Conservation (phyloP, 2,113 vertebrate species). For the Tetrax tetrax region DNA sequence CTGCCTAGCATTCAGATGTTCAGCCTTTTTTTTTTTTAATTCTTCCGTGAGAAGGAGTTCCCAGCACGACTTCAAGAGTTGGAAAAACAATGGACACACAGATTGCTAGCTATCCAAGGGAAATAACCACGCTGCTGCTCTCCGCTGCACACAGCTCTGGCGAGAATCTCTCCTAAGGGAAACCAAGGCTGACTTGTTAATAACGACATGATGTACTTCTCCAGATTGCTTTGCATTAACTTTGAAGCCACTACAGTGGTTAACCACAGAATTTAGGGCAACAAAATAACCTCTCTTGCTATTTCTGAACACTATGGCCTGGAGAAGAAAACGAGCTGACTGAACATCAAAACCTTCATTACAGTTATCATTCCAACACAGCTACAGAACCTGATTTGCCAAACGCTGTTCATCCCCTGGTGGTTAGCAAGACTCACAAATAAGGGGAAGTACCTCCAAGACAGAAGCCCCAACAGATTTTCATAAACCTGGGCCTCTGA, state of each 20-base stretch:
- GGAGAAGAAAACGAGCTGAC: not conserved
- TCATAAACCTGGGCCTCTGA: not conserved
- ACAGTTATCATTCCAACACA: not conserved
- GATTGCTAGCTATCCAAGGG: not conserved
- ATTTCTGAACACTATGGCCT: not conserved
- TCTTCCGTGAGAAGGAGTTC: not conserved
- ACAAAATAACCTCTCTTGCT: not conserved
- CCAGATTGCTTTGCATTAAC: not conserved
- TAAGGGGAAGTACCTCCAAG: not conserved
- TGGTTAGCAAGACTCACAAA: not conserved
- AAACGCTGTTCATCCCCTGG: rapidly evolving
- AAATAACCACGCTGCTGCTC: not conserved
- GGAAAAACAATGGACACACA: rapidly evolving
- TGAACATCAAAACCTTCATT: not conserved
- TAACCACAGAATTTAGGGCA: not conserved
- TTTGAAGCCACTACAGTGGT: not conserved
- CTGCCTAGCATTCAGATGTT: not conserved
- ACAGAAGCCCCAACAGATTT: not conserved
- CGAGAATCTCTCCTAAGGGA: not conserved
- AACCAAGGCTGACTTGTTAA: not conserved
- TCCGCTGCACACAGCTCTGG: not conserved
- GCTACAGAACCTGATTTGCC: not conserved
- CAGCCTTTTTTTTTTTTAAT: not conserved
- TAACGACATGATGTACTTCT: not conserved
- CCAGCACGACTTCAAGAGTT: not conserved